phyloP scores from a whole-genome alignment of 2,113 vertebrate genomes.

The Rhombomys opimus region DNA sequence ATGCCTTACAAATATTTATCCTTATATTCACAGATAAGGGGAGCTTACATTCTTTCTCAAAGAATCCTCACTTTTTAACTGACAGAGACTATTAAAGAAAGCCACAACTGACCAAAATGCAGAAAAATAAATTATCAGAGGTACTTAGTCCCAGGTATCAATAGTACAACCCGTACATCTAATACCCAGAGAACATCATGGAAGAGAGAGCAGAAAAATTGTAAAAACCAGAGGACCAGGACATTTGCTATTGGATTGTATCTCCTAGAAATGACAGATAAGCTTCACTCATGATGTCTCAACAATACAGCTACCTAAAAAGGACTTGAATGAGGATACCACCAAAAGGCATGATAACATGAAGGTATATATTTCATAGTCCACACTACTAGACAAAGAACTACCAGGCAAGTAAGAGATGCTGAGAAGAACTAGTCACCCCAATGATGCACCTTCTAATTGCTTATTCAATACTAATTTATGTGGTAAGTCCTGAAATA shows the following conservation, averaged over 20 bases:
- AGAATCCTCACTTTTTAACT: background rate
- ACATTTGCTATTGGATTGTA: background rate
- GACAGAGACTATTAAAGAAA: background rate
- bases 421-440: background rate
- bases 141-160: background rate
- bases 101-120: background rate
- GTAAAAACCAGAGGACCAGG: background rate
- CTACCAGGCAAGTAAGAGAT: background rate
- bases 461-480: background rate
- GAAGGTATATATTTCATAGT: background rate
- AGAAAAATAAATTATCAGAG: background rate
- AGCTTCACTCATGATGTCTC: background rate
- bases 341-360: background rate
- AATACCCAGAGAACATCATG: background rate
- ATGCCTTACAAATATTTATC: background rate
- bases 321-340: background rate
- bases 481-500: background rate
- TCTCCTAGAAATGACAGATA: background rate
- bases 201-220: background rate
- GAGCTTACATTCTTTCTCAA: background rate
- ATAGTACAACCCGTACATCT: background rate
- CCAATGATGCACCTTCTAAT: background rate
- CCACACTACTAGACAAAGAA: background rate
- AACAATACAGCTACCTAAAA: background rate
- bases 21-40: background rate